Evolutionary conservation across 2,113 vertebrate species (phyloP).

Genomic region (Sinocyclocheilus anshuiensis): DNA sequence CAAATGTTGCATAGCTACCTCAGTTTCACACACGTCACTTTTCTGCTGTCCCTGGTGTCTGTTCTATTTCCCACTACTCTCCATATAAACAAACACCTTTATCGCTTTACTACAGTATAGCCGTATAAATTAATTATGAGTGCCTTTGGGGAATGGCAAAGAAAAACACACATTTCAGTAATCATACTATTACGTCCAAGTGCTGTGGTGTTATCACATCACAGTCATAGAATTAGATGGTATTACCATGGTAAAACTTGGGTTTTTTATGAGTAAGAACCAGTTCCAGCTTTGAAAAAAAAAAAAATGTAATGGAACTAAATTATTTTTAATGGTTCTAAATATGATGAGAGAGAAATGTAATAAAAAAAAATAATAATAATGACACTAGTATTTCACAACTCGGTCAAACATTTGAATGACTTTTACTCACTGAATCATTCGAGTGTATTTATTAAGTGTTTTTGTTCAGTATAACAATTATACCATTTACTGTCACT

Average conservation of each 20-base stretch:
- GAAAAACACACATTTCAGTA: conserved; percentile 5
- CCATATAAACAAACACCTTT: not conserved
- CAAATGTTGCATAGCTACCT: not conserved
- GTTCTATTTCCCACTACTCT: not conserved
- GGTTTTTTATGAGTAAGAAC: not conserved
- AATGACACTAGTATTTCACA: not conserved
- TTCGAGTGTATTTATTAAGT: not conserved
- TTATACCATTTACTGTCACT: no score
- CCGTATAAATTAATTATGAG: not conserved
- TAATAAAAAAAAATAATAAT: not conserved
- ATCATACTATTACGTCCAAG: not conserved
- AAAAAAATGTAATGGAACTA: not conserved
- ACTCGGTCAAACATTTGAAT: not conserved
- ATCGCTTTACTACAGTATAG: not conserved
- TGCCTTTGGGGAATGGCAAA: not conserved
- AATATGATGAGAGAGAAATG: no score
- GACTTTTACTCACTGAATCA: not conserved
- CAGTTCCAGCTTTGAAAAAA: not conserved
- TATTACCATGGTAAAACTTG: not conserved
- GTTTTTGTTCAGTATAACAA: no score
- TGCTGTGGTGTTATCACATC: not conserved
- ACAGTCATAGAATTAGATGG: not conserved
- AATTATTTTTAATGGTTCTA: not conserved
- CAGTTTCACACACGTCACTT: not conserved
- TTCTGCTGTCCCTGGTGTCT: not conserved